Percentiles rank a stretch among this genome's conserved stretches.
Conservation (phyloP, 2,113 vertebrate genomes). For the Toxostoma redivivum region DNA sequence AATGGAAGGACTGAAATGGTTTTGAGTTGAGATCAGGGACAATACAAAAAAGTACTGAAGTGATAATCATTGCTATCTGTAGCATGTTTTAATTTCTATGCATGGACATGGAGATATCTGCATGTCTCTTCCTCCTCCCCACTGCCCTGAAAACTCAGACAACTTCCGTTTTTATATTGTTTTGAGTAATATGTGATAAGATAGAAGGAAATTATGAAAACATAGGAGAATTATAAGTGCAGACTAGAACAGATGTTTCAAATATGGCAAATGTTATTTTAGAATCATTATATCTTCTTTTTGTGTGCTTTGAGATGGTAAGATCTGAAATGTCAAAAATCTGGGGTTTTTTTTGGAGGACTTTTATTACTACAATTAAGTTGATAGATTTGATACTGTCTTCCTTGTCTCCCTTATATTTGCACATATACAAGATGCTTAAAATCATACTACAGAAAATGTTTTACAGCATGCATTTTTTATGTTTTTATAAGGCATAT, state of each 20-base stretch:
- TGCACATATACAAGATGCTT: neutral
- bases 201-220: neutral
- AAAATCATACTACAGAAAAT: neutral
- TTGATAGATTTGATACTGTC: neutral
- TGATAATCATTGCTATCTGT: neutral
- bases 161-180: neutral
- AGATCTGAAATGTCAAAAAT: neutral
- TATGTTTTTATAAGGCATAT: neutral
- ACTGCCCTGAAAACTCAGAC: neutral
- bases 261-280: neutral
- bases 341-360: fast-evolving
- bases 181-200: neutral
- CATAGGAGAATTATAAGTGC: neutral
- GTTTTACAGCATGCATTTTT: neutral
- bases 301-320: neutral
- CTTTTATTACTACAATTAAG: neutral
- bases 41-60: neutral
- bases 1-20: neutral
- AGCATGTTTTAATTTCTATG: neutral
- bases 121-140: neutral
- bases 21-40: neutral
- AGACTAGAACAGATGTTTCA: slow-evolving; percentile 30
- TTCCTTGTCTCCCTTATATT: neutral
- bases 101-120: fast-evolving
- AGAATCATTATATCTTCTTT: neutral